A percentile compares a stretch with the other conserved stretches of the same genome.
These are phyloP conservation scores for Tympanuchus pallidicinctus DNA, from an alignment of 2,113 vertebrate genomes.

Conservation along the genomic window DNA sequence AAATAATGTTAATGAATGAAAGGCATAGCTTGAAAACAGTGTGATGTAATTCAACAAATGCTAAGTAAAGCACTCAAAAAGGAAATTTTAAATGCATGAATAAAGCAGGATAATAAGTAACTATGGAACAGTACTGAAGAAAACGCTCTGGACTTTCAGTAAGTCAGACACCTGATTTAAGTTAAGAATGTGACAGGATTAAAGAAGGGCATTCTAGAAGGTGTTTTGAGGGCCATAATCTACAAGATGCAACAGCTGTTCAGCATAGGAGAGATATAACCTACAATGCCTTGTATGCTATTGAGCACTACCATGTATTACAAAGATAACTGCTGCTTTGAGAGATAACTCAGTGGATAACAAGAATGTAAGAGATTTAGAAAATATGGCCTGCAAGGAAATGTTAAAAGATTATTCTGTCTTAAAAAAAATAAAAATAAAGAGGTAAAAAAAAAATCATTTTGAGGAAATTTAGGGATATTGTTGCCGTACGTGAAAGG, in stretches of 20 bases:
- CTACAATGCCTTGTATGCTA: neutral
- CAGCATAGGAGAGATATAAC: neutral
- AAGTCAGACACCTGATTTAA: neutral
- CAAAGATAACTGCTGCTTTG: neutral
- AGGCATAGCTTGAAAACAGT: neutral
- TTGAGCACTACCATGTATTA: neutral
- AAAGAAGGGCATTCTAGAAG: neutral
- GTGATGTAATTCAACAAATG: neutral
- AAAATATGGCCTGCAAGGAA: neutral
- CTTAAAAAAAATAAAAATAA: accelerated
- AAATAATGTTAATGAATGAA: neutral
- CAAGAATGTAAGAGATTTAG: neutral
- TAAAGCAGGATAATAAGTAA: neutral
- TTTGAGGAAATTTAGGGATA: neutral
- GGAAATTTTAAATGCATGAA: neutral
- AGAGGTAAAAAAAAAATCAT: neutral
- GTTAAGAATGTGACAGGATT: neutral
- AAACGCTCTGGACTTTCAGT: neutral
- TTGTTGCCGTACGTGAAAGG: neutral
- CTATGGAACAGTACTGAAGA: neutral
- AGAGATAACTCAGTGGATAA: neutral
- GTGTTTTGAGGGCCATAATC: neutral
- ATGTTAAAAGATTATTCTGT: neutral
- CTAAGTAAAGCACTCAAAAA: neutral
- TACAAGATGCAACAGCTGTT: neutral